Conservation (phyloP, 2,113 vertebrate genomes). For the Daboia siamensis region DNA sequence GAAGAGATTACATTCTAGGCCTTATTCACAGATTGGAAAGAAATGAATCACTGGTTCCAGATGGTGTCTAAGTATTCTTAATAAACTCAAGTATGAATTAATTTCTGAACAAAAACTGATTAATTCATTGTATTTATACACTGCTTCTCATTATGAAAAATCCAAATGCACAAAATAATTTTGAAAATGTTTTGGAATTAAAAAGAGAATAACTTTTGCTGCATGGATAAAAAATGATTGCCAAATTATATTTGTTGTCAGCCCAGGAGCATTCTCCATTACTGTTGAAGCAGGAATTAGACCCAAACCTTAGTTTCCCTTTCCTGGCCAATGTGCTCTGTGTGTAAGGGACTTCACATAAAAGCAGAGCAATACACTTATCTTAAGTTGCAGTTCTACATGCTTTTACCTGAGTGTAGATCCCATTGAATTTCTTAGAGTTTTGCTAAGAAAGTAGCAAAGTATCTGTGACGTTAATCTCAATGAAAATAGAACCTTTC, state of each 20-base stretch:
- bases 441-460: neutral
- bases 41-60: neutral
- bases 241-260: neutral
- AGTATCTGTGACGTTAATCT: neutral
- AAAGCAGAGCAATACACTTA: neutral
- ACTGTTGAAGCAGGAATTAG: neutral
- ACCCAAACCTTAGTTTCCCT: neutral
- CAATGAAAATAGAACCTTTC: neutral
- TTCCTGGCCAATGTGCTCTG: neutral
- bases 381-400: neutral
- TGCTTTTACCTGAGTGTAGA: neutral
- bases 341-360: neutral
- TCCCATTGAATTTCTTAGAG: neutral
- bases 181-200: neutral
- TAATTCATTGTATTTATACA: neutral
- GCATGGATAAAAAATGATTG: neutral
- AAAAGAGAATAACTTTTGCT: neutral
- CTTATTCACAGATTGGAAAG: neutral
- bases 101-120: neutral
- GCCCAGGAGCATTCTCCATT: neutral
- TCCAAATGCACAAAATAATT: neutral
- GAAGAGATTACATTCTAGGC: neutral
- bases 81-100: neutral
- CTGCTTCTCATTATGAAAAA: neutral
- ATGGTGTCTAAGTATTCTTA: neutral